Evolutionary conservation across 2,797 vertebrate species (phyloP), one percentile per base, ranked within the genome.

Genomic region (Heliangelus exortis): DNA sequence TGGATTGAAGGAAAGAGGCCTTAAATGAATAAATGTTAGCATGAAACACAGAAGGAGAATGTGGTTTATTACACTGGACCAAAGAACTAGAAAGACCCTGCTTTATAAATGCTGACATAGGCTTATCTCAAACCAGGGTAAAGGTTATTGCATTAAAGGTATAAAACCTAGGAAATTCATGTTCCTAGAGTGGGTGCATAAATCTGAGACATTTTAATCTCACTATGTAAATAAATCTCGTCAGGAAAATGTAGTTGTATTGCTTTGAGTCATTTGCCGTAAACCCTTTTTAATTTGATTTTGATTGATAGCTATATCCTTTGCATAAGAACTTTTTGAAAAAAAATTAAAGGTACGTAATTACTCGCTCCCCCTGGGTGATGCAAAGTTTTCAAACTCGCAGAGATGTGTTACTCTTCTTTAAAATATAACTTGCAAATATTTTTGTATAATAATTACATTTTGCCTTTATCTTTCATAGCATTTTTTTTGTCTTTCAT

Each of bases 401-500:
- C 43, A 54, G 78, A 75, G 90, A 94, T 94, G 23, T 85, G 61
- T 95, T 93, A 95, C 87, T 96, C 73, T 74, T 79, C 74, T 88
- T 84, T 94, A 94, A 96, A 97, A 93, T 84, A 69, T 78, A 96
- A 91, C 73, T 96, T 95, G 91, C 87, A 97, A 97, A 96, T 97
- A 96, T 96, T 96, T 97, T 95, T 87, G 81, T 86, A 75, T 82
- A 80, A 74, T 96, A 97, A 97, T 97, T 96, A 76, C 3, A 90
- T 90, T 96, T 94, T 91, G 69, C 77, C 59, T 94, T 96, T 96
- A 33, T 19, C 71, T 93, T 95, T 96, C 93, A 82, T 76, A 92
- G 88, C 71, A 86, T 95, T 96, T 96, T 51, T 86, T 84, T 96
- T 93, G 79, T 92, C 85, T 95, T 96, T 96, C 85, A 78, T 96